A percentile compares a stretch with the other conserved stretches of the same genome.
Evolutionary conservation across 2,797 vertebrate genomes (phyloP).

Genomic region (Phrynocephalus guinanensis): DNA sequence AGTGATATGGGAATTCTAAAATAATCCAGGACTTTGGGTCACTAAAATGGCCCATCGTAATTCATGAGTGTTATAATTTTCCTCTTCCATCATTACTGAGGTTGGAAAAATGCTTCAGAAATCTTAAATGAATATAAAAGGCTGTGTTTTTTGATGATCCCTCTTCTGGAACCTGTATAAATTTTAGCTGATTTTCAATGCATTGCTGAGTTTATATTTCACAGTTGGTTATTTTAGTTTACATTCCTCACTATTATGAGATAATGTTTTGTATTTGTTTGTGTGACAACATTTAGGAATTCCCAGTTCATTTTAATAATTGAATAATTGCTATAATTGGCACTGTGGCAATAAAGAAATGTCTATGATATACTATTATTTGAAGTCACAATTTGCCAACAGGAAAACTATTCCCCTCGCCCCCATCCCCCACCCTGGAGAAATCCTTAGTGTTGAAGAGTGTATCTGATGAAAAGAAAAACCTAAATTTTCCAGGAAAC

Average conservation of each 20-base stretch:
- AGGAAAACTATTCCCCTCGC: background rate
- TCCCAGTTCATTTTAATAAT: background rate
- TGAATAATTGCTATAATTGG: constrained; percentile 12
- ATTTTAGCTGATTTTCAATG: constrained; percentile 12
- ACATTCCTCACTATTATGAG: constrained; percentile 6
- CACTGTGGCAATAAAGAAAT: background rate
- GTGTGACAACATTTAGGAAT: constrained; percentile 1
- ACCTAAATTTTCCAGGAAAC: constrained; percentile 1
- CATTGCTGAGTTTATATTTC: constrained; percentile 6
- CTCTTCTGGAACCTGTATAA: background rate
- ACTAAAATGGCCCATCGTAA: too few relatives aligned
- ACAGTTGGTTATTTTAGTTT: constrained; percentile 19
- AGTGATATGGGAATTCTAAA: too few relatives aligned
- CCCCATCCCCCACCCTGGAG: background rate
- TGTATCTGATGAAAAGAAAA: background rate
- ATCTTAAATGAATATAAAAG: constrained; percentile 3
- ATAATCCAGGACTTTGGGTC: too few relatives aligned
- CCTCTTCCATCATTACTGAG: background rate
- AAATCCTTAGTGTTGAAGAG: background rate
- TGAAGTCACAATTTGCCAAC: background rate
- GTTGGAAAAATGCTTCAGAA: background rate
- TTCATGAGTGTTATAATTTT: background rate
- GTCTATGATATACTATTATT: background rate
- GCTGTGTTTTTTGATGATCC: background rate
- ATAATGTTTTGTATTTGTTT: background rate